Conservation (phyloP, 2,888 invertebrate species). For the Campopleginae sp. region DNA sequence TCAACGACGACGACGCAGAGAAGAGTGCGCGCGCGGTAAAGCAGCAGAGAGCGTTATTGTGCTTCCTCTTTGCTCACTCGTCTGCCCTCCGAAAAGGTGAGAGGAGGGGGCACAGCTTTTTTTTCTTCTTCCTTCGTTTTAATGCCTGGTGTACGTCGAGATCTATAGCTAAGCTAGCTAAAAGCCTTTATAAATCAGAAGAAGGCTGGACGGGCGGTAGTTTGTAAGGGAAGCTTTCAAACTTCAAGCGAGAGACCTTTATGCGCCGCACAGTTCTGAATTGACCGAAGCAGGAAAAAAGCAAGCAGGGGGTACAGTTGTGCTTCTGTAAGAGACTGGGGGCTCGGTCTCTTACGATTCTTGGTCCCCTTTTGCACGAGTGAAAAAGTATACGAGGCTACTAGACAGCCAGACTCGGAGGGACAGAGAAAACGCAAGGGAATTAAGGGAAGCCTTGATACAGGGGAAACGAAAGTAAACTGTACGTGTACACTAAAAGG, state of each 20-base stretch:
- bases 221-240: slow-evolving; percentile 78
- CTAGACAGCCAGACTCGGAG: neutral
- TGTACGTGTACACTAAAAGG: slow-evolving; percentile 15
- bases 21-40: slow-evolving; percentile 45
- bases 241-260: slow-evolving; percentile 68
- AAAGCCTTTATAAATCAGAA: slow-evolving; percentile 84
- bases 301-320: slow-evolving; percentile 48
- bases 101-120: slow-evolving; percentile 75
- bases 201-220: slow-evolving; percentile 78
- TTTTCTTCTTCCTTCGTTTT: slow-evolving; percentile 35
- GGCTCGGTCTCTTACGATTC: slow-evolving; percentile 37
- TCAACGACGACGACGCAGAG: slow-evolving; percentile 53
- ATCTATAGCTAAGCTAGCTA: slow-evolving; percentile 75
- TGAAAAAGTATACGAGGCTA: neutral
- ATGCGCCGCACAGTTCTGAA: slow-evolving; percentile 63
- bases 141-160: slow-evolving; percentile 42
- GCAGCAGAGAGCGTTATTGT: slow-evolving; percentile 26
- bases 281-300: slow-evolving; percentile 61
- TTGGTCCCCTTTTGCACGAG: slow-evolving; percentile 40
- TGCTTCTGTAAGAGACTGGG: slow-evolving; percentile 24
- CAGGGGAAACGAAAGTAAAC: slow-evolving; percentile 25
- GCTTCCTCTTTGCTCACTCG: slow-evolving; percentile 56
- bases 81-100: slow-evolving; percentile 67
- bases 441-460: slow-evolving; percentile 31
- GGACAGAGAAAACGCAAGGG: slow-evolving; percentile 8